These are phyloP conservation scores for Onychorhynchus coronatus DNA, from an alignment of 2,113 vertebrate species.

Conservation along the genomic window DNA sequence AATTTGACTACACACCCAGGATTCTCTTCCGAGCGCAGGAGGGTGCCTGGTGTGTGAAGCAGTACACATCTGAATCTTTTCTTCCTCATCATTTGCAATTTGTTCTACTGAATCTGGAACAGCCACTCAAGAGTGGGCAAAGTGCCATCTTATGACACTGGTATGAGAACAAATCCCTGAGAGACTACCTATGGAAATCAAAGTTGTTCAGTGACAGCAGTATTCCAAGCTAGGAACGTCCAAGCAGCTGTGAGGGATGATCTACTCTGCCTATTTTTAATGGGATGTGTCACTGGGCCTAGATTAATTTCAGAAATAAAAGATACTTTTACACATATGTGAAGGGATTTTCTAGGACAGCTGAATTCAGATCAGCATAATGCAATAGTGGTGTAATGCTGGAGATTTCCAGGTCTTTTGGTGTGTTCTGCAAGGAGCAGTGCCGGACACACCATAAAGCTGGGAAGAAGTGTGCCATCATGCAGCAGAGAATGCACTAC, in stretches of 20 bases:
- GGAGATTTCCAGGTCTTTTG: background rate
- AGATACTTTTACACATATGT: background rate
- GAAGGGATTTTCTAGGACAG: background rate
- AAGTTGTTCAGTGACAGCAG: background rate
- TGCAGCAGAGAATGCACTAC: too few species aligned
- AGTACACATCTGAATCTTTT: background rate
- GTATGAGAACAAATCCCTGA: background rate
- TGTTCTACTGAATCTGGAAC: background rate
- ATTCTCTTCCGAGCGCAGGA: fast-evolving
- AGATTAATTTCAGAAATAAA: background rate
- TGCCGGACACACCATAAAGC: background rate
- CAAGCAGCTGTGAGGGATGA: conserved; percentile 29
- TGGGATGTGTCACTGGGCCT: background rate
- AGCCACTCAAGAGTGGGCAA: background rate
- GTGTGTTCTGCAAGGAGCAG: fast-evolving
- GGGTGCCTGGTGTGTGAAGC: background rate
- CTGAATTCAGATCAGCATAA: background rate
- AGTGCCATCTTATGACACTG: background rate
- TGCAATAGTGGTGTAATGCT: background rate
- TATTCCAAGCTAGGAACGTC: conserved; percentile 20
- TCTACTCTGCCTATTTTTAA: conserved; percentile 35
- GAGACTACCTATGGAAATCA: background rate
- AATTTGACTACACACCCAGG: background rate
- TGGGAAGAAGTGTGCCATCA: background rate
- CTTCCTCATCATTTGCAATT: background rate